phyloP scores from a whole-genome alignment of 2,797 vertebrate genomes.

The Notamacropus eugenii region DNA sequence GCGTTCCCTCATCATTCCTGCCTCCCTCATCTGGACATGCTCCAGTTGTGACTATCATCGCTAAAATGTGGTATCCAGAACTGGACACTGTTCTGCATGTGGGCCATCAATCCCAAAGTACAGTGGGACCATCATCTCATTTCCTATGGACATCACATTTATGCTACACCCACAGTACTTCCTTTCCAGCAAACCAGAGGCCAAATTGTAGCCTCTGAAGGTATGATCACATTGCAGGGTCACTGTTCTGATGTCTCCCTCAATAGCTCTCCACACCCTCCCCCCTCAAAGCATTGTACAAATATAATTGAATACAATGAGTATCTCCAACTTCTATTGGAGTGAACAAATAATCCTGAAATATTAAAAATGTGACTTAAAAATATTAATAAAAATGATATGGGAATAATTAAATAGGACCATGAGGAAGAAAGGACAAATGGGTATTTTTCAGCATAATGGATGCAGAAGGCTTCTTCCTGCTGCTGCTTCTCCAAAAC shows the following conservation, averaged over 20 bases:
- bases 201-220: neutral
- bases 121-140: neutral
- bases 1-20: neutral
- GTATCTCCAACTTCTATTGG: conserved; percentile 28
- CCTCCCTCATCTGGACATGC: neutral
- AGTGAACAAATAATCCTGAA: neutral
- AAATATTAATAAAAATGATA: neutral
- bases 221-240: neutral
- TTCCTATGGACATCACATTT: neutral
- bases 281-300: neutral
- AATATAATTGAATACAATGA: neutral
- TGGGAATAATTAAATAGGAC: neutral
- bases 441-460: neutral
- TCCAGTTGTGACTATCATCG: neutral
- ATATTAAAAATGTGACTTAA: neutral
- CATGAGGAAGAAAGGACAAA: neutral
- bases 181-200: neutral
- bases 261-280: neutral
- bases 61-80: neutral
- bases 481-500: neutral
- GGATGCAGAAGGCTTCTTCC: neutral
- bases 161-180: neutral
- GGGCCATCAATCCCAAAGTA: neutral
- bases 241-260: neutral
- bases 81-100: neutral